phyloP scores from a whole-genome alignment of 2,113 vertebrate species.

The Phrynocephalus versicolor region DNA sequence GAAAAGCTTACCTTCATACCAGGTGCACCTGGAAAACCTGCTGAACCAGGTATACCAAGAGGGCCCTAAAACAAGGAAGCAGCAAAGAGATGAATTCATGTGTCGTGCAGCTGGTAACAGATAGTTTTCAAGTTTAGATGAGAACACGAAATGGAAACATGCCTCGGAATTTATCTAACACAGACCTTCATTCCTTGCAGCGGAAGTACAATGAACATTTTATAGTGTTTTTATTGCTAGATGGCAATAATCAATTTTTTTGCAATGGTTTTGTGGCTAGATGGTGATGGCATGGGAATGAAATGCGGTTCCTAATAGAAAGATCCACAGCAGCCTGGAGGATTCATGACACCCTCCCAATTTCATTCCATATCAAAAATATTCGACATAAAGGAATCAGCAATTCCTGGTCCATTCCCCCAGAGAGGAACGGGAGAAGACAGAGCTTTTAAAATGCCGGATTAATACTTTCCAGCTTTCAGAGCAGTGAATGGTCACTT shows the following conservation, averaged over 20 bases:
- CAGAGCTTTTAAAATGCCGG: not conserved
- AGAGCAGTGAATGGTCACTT: not conserved
- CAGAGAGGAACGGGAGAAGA: not conserved
- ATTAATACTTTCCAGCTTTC: not conserved
- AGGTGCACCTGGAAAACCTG: slow-evolving; percentile 93
- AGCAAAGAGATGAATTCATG: slow-evolving; percentile 18
- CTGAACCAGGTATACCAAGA: slow-evolving; percentile 86
- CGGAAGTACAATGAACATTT: not conserved
- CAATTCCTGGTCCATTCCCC: not conserved
- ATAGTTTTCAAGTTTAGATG: not conserved
- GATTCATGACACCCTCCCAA: not conserved
- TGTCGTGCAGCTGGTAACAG: not conserved
- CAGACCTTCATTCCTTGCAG: not conserved
- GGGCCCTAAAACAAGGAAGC: slow-evolving; percentile 82
- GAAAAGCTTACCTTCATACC: slow-evolving; percentile 86
- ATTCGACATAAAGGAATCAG: not conserved
- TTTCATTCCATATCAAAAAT: not conserved
- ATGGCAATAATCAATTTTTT: not conserved
- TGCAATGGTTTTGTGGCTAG: not conserved
- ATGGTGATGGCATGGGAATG: not conserved
- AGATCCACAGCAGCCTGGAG: not conserved
- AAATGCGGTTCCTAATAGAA: not conserved
- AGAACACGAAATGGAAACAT: not conserved
- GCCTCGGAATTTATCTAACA: not conserved
- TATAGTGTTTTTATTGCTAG: not conserved